phyloP scores from a whole-genome alignment of 2,113 vertebrate species.

The Psittacula cyanocephala region DNA sequence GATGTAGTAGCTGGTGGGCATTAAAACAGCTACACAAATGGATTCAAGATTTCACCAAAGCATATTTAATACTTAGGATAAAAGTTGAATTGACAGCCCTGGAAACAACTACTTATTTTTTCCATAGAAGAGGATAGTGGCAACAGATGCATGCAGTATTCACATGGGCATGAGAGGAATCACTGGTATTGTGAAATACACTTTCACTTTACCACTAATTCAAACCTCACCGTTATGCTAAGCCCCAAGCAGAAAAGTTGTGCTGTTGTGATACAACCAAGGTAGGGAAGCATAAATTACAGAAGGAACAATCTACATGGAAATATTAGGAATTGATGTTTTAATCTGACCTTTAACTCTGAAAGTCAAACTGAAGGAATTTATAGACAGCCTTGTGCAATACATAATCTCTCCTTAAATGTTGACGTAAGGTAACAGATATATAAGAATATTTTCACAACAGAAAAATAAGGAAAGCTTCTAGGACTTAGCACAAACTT shows the following conservation, averaged over 20 bases:
- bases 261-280: background rate
- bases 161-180: background rate
- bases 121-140: background rate
- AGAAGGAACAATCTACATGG: background rate
- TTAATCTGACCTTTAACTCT: background rate
- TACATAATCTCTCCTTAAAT: background rate
- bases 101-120: background rate
- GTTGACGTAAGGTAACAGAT: background rate
- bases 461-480: background rate
- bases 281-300: background rate
- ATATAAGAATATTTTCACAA: background rate
- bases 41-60: background rate
- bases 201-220: background rate
- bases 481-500: accelerated
- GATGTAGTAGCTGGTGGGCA: background rate
- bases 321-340: background rate
- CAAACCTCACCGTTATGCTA: background rate
- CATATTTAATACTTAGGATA: background rate
- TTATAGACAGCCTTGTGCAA: background rate
- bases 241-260: accelerated
- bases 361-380: background rate
- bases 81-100: background rate
- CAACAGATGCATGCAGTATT: background rate
- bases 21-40: background rate
- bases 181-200: background rate